Conservation (phyloP, 2,113 vertebrate genomes). For the Suricata suricatta region DNA sequence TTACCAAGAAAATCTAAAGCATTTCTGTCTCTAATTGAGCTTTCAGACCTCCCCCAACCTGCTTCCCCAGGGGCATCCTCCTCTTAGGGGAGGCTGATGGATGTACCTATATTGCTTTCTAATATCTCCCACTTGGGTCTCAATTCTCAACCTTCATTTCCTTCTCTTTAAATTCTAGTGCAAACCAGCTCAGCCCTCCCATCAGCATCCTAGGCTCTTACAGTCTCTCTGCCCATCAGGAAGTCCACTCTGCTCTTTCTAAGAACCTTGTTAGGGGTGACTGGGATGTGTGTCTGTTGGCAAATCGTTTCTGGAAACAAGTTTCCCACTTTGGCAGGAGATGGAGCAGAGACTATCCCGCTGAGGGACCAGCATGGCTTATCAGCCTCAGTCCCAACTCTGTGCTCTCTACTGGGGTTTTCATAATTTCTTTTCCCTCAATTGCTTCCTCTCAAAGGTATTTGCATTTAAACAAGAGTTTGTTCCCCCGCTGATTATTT, state of each 20-base stretch:
- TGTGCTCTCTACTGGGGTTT: not conserved
- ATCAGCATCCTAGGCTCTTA: not conserved
- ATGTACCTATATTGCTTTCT: not conserved
- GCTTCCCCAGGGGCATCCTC: not conserved
- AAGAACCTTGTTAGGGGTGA: conserved; percentile 14
- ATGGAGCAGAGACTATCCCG: not conserved
- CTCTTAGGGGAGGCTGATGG: not conserved
- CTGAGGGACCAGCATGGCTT: not conserved
- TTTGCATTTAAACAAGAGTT: conserved; percentile 78
- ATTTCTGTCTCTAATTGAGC: not conserved
- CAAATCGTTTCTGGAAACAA: not conserved
- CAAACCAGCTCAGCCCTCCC: not conserved
- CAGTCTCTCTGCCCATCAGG: not conserved
- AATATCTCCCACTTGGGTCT: not conserved
- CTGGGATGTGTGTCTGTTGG: not conserved
- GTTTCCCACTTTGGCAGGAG: conserved; percentile 36
- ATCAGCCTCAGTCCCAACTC: not conserved
- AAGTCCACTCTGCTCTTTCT: not conserved
- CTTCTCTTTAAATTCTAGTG: conserved; percentile 57
- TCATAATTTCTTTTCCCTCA: conserved; percentile 58
- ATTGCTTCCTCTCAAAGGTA: conserved; percentile 68
- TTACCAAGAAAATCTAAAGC: not conserved
- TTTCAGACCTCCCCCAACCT: not conserved
- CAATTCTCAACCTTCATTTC: conserved; percentile 23
- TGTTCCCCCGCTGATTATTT: conserved; percentile 44